Evolutionary conservation across 2,888 invertebrate genomes (phyloP), one percentile per base, ranked within the genome.

Genomic region (Arctia plantaginis): DNA sequence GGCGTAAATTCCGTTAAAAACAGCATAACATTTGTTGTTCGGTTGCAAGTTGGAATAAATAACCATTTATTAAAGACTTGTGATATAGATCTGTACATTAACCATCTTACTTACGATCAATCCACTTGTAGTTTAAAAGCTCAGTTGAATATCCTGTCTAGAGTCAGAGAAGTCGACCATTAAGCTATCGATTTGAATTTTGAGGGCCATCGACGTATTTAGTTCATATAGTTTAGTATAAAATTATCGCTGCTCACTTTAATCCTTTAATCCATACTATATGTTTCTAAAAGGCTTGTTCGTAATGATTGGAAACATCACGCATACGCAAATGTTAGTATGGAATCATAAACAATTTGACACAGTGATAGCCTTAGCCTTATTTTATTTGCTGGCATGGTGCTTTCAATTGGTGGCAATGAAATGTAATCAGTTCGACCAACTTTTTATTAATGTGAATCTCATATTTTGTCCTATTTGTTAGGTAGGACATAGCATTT

Each of bases 351-450:
- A 77, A 77, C 73, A 69, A 72, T 82, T 80, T 79, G 85, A 85
- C 73, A 75, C 69, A 77, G 75, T 87, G 87, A 89, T 86, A 82
- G 81, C 84, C 83, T 88, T 86, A 80, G 85, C n/a, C n/a, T 44
- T 89, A 89, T 90, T 89, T 90, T 88, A 86, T 90, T 86, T 86
- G 85, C 82, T 84, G 20, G 77, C 82, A 83, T 87, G 84, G 84
- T 86, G 85, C 77, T 88, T 86, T 86, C 91, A 92, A 92, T 93
- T 93, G 91, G 88, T 89, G 82, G 86, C 90, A 91, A 92, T 92
- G 74, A 88, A 87, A 83, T 79, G 78, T 86, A 82, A 88, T 87
- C 86, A 86, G 79, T 82, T 79, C 75, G 73, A 79, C 81, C 78
- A 81, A 77, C 76, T 85, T 85, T 83, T 85, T 75, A 82, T 85